Evolutionary conservation across 2,888 invertebrate species (phyloP).

Genomic region (Yponomeuta sedellus): DNA sequence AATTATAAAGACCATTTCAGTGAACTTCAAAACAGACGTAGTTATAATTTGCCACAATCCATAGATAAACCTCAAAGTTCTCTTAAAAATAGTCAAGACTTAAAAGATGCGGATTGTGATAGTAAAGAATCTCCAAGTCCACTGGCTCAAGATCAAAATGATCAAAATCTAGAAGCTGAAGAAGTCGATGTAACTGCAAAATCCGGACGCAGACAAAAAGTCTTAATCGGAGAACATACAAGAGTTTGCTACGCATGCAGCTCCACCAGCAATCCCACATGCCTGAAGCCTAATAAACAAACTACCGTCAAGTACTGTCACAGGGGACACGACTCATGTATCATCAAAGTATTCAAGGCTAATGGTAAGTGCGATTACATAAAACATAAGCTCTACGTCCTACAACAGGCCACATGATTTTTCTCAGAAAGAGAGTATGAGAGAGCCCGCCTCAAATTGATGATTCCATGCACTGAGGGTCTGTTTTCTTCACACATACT

Average conservation of each 20-base stretch:
- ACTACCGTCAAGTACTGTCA: slow-evolving; percentile 59
- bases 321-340: slow-evolving; percentile 41
- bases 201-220: not conserved
- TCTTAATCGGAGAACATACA: slow-evolving; percentile 11
- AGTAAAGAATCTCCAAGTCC: not conserved
- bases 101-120: too few relatives aligned
- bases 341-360: slow-evolving; percentile 43
- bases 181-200: not conserved
- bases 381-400: too few relatives aligned
- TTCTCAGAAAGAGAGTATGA: too few relatives aligned
- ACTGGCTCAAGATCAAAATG: not conserved
- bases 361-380: slow-evolving; percentile 33
- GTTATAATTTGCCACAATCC: not conserved
- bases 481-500: too few relatives aligned
- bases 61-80: not conserved
- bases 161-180: not conserved
- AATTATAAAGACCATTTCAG: not conserved
- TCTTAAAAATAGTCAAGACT: not conserved
- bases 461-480: too few relatives aligned
- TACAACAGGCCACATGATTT: too few relatives aligned
- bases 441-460: too few relatives aligned
- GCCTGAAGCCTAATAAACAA: slow-evolving; percentile 42
- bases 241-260: slow-evolving; percentile 59
- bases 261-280: slow-evolving; percentile 43
- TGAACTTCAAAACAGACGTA: not conserved